phyloP scores from a whole-genome alignment of 2,797 vertebrate genomes.

The Chrysocyon brachyurus region DNA sequence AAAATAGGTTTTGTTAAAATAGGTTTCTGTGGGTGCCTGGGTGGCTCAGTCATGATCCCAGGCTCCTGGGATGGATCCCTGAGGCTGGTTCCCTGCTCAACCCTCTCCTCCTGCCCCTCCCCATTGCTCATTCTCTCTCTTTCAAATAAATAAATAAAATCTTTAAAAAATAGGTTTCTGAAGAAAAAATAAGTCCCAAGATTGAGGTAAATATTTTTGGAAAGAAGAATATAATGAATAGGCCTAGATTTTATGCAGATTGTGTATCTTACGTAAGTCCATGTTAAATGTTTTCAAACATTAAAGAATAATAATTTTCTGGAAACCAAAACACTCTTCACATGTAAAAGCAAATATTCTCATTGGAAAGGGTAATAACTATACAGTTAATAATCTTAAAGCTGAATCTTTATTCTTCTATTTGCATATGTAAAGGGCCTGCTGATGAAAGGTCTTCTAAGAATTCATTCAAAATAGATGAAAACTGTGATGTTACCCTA shows the following conservation, averaged over 20 bases:
- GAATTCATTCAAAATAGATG: neutral
- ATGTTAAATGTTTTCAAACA: neutral
- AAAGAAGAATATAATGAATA: neutral
- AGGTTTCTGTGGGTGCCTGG: neutral
- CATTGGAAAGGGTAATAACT: neutral
- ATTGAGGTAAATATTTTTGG: neutral
- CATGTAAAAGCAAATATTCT: neutral
- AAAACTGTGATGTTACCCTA: neutral
- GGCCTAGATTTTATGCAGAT: neutral
- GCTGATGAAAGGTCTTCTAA: neutral
- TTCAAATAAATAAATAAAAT: too few relatives aligned
- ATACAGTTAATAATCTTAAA: neutral
- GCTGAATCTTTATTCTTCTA: neutral
- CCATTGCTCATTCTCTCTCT: too few relatives aligned
- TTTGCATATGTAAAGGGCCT: neutral
- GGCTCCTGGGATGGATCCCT: too few relatives aligned
- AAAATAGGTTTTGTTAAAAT: conserved; percentile 2
- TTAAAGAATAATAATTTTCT: neutral
- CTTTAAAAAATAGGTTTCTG: neutral
- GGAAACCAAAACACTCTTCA: neutral
- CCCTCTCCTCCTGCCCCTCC: too few relatives aligned
- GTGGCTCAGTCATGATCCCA: too few relatives aligned
- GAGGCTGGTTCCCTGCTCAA: too few relatives aligned
- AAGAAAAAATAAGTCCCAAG: neutral
- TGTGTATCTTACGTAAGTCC: neutral